phyloP scores from a whole-genome alignment of 1,140 invertebrate genomes.

The Cyclargus thomasi region DNA sequence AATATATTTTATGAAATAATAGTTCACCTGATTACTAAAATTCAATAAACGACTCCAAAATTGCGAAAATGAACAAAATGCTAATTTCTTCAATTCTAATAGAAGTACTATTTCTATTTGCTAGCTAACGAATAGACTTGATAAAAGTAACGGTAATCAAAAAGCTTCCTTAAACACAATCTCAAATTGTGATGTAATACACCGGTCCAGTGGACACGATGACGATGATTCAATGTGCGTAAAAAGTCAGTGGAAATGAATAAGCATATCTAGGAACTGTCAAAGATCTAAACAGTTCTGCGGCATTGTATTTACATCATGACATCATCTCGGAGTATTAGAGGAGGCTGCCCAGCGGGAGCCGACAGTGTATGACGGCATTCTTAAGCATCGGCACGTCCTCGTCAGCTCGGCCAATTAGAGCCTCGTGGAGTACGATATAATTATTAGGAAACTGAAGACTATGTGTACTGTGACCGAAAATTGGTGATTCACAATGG shows the following conservation, averaged over 20 bases:
- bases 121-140: background rate
- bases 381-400: slow-evolving; percentile 45
- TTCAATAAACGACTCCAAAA: too few relatives aligned
- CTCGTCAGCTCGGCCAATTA: slow-evolving; percentile 56
- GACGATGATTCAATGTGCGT: background rate
- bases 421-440: slow-evolving; percentile 22
- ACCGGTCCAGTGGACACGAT: background rate
- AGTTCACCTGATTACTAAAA: too few relatives aligned
- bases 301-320: slow-evolving; percentile 48
- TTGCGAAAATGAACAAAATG: too few relatives aligned
- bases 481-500: slow-evolving; percentile 42
- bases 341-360: slow-evolving; percentile 36
- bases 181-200: slow-evolving; percentile 18
- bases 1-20: too few relatives aligned
- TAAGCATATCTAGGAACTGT: slow-evolving; percentile 34
- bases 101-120: too few relatives aligned
- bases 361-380: slow-evolving; percentile 53
- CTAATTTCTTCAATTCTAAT: too few relatives aligned
- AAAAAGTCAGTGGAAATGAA: slow-evolving; percentile 23
- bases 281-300: slow-evolving; percentile 37
- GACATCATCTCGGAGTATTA: slow-evolving; percentile 61
- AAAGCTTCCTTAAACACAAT: background rate
- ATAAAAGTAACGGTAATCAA: background rate
- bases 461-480: slow-evolving; percentile 19
- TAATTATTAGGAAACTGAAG: slow-evolving; percentile 13